A percentile compares a stretch with the other conserved stretches of the same genome.
phyloP scores from a whole-genome alignment of 2,888 invertebrate species.

The Microctonus aethiopoides region DNA sequence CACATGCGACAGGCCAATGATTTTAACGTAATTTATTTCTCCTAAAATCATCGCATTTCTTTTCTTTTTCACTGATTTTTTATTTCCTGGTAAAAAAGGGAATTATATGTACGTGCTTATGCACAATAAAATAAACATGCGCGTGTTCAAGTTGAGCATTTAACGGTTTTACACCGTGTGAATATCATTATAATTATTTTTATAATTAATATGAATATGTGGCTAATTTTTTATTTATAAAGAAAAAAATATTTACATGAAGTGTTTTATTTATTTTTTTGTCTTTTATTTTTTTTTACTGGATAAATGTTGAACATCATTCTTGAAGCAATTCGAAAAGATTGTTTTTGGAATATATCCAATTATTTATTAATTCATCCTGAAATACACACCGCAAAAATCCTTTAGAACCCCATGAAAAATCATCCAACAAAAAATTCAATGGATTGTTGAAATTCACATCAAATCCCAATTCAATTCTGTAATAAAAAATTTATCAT shows the following conservation, averaged over 20 bases:
- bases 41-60: not conserved
- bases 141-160: not conserved
- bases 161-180: not conserved
- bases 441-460: conserved; percentile 44
- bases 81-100: conserved; percentile 4
- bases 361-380: not conserved
- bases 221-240: conserved; percentile 61
- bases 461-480: conserved; percentile 50
- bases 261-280: not conserved
- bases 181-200: conserved; percentile 53
- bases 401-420: conserved; percentile 27
- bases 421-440: conserved; percentile 38
- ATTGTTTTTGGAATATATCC: not conserved
- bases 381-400: conserved; percentile 41
- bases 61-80: not conserved
- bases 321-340: conserved; percentile 9
- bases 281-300: not conserved
- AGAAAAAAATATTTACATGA: conserved; percentile 28
- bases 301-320: not conserved
- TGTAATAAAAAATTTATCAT: conserved; percentile 13
- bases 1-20: conserved; percentile 6
- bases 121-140: not conserved
- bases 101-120: conserved; percentile 3
- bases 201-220: conserved; percentile 62
- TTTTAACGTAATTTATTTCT: conserved; percentile 9